Conservation (phyloP, 2,888 invertebrate species). For the Euspilapteryx auroguttella region DNA sequence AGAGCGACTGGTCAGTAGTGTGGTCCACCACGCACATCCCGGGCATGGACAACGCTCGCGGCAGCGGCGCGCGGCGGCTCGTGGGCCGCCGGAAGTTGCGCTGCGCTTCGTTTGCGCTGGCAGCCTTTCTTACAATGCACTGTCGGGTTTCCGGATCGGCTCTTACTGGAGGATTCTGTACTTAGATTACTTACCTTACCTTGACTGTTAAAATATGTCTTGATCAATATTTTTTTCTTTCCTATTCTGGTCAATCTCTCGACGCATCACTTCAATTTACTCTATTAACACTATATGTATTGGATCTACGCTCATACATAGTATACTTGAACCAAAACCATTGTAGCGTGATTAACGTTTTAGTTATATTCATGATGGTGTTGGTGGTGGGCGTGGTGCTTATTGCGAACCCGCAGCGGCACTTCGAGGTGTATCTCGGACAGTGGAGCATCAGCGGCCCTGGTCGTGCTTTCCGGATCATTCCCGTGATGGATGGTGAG, state of each 20-base stretch:
- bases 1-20: constrained; percentile 35
- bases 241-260: no score
- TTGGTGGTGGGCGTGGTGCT: constrained; percentile 18
- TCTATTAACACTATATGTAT: no score
- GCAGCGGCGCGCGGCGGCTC: constrained; percentile 8
- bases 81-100: constrained; percentile 27
- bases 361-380: constrained; percentile 30
- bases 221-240: no score
- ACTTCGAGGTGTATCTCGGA: constrained; percentile 46
- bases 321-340: no score
- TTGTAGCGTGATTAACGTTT: no score
- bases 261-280: no score
- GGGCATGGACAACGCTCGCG: constrained; percentile 27
- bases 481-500: constrained; percentile 39
- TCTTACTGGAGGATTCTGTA: constrained; percentile 33
- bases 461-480: constrained; percentile 40
- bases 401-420: constrained; percentile 39
- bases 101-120: constrained; percentile 27
- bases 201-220: no score
- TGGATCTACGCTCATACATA: no score
- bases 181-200: constrained; percentile 10
- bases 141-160: constrained; percentile 28
- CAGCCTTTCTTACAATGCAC: constrained; percentile 35
- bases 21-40: constrained; percentile 39
- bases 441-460: constrained; percentile 52